phyloP scores from a whole-genome alignment of 2,113 vertebrate genomes.

The Argyrosomus japonicus region DNA sequence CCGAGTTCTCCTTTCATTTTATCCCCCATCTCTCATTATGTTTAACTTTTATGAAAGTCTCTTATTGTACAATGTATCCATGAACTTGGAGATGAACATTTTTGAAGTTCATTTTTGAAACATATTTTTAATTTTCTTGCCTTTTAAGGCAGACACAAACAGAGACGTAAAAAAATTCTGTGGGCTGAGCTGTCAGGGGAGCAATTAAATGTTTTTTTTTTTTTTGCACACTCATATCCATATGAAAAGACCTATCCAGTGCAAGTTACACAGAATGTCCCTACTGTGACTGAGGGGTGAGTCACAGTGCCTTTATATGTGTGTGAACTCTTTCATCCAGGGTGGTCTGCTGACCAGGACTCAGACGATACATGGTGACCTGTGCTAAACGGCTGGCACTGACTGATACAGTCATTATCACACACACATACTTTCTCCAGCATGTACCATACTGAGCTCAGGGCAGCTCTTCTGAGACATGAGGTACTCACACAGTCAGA shows the following conservation, averaged over 20 bases:
- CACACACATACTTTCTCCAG: constrained; percentile 18
- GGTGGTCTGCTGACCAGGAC: constrained; percentile 57
- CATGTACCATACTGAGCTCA: constrained; percentile 16
- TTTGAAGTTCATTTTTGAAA: neutral
- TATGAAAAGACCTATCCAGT: constrained; percentile 28
- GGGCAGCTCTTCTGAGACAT: constrained; percentile 52
- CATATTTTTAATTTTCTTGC: neutral
- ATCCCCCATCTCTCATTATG: neutral
- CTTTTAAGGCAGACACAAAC: neutral
- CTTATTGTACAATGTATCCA: neutral
- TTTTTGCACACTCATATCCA: neutral
- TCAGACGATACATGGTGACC: constrained; percentile 44
- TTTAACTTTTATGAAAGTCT: constrained; percentile 1
- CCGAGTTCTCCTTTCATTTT: neutral
- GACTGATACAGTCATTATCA: constrained; percentile 56
- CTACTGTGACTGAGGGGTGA: constrained; percentile 45
- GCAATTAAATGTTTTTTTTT: constrained; percentile 8
- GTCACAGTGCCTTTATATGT: constrained; percentile 41
- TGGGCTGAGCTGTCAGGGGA: neutral
- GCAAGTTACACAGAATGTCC: constrained; percentile 10
- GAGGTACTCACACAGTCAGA: constrained; percentile 50
- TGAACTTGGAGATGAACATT: neutral
- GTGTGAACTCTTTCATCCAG: constrained; percentile 46
- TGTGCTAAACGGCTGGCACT: constrained; percentile 61
- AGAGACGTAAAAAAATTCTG: neutral